Conservation (phyloP, 2,888 invertebrate species). For the Caenorhabditis sp. region DNA sequence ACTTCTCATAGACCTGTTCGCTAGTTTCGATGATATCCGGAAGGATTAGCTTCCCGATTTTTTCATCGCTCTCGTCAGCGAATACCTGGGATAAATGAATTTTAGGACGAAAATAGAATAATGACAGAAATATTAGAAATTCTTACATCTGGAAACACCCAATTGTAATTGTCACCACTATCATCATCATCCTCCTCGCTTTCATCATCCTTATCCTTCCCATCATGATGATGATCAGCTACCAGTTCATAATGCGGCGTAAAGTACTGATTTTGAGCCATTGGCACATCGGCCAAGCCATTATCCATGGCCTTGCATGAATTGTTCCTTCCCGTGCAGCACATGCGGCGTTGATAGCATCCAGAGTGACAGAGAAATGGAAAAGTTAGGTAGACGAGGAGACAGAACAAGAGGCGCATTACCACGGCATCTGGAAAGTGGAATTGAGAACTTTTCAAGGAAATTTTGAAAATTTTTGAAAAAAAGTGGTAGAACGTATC, state of each 20-base stretch:
- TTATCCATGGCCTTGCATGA: constrained; percentile 62
- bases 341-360: constrained; percentile 72
- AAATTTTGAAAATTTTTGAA: no score
- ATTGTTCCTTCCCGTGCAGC: constrained; percentile 75
- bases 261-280: constrained; percentile 14
- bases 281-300: constrained; percentile 18
- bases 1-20: constrained; percentile 65
- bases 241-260: not conserved
- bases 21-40: constrained; percentile 75
- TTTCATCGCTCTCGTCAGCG: constrained; percentile 65
- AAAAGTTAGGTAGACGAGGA: constrained; percentile 5
- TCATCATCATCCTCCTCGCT: constrained; percentile 32
- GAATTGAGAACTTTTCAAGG: not conserved
- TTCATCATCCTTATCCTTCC: not conserved
- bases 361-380: constrained; percentile 53
- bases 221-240: no score
- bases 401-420: constrained; percentile 16
- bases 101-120: no score
- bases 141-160: constrained; percentile 63
- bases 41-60: constrained; percentile 72
- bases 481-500: no score
- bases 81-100: constrained; percentile 54
- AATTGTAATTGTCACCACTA: constrained; percentile 63
- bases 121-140: not conserved
- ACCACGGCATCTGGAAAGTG: constrained; percentile 50